Percentiles rank a stretch among this genome's conserved stretches.
phyloP scores from a whole-genome alignment of 2,888 invertebrate species.

The Zaprionus bogoriensis region DNA sequence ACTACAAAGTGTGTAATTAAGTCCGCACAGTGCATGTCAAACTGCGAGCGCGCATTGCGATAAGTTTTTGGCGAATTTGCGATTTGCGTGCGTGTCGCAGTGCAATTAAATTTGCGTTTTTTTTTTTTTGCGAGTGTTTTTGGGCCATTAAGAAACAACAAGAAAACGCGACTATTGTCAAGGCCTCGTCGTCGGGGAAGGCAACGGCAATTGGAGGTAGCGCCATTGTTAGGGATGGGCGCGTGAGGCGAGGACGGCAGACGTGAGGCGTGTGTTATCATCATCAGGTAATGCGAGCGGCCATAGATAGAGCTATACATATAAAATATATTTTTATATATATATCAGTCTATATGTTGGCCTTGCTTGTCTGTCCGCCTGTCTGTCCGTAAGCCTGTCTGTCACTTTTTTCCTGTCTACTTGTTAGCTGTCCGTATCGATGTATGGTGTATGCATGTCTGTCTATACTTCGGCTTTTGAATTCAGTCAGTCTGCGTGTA shows the following conservation, averaged over 20 bases:
- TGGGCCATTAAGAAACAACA: slow-evolving; percentile 13
- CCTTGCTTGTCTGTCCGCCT: too few relatives aligned
- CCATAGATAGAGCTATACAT: neutral
- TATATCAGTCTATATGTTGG: too few relatives aligned
- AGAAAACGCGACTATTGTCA: slow-evolving; percentile 51
- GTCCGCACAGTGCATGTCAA: slow-evolving; percentile 47
- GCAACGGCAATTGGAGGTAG: too few relatives aligned
- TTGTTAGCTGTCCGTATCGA: too few relatives aligned
- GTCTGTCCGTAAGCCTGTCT: too few relatives aligned
- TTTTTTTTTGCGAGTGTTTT: slow-evolving; percentile 5
- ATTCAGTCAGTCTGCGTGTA: too few relatives aligned
- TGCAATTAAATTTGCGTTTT: slow-evolving; percentile 56
- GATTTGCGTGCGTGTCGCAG: slow-evolving; percentile 58
- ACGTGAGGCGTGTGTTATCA: neutral
- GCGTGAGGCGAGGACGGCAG: slow-evolving; percentile 9
- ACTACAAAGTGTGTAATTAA: slow-evolving; percentile 41
- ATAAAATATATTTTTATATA: too few relatives aligned
- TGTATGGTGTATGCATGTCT: too few relatives aligned
- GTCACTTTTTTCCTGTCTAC: too few relatives aligned
- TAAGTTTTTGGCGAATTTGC: slow-evolving; percentile 41
- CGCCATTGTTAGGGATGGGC: slow-evolving; percentile 27
- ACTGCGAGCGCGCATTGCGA: slow-evolving; percentile 30
- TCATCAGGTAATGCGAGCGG: neutral
- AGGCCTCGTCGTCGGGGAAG: slow-evolving; percentile 45
- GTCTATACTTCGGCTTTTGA: too few relatives aligned